Evolutionary conservation across 1,140 invertebrate species (phyloP).

Genomic region (Watersipora subatra): DNA sequence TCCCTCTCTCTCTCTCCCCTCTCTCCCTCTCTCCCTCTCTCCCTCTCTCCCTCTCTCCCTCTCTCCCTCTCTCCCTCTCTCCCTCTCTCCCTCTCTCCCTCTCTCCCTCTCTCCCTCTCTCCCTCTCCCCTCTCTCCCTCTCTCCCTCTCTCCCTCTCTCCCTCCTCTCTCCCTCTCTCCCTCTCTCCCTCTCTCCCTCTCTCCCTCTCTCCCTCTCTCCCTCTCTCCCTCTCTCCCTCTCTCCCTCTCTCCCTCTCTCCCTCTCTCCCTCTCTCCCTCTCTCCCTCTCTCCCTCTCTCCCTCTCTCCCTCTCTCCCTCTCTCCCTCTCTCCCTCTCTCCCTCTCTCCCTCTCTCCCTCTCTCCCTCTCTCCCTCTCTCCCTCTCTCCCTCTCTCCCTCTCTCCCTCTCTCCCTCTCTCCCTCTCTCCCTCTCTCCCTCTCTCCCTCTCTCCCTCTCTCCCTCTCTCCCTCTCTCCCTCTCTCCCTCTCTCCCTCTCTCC

Average conservation of each 20-base stretch:
- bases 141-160: no score
- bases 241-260: slow-evolving; percentile 1
- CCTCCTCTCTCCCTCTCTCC: slow-evolving; percentile 1
- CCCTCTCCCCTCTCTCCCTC: no score
- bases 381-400: neutral
- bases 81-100: no score
- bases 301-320: slow-evolving; percentile 1
- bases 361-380: slow-evolving; percentile 1
- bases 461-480: no score
- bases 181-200: slow-evolving; percentile 1
- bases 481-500: no score
- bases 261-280: slow-evolving; percentile 1
- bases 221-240: slow-evolving; percentile 1
- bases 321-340: slow-evolving; percentile 1
- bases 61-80: no score
- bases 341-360: slow-evolving; percentile 1
- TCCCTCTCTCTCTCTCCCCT: slow-evolving; percentile 1
- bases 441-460: no score
- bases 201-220: slow-evolving; percentile 1
- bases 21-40: neutral
- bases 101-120: no score
- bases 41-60: no score
- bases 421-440: no score
- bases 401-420: no score
- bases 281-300: slow-evolving; percentile 1